Evolutionary conservation across 2,888 invertebrate genomes (phyloP).

Genomic region (Brassicogethes aeneus): DNA sequence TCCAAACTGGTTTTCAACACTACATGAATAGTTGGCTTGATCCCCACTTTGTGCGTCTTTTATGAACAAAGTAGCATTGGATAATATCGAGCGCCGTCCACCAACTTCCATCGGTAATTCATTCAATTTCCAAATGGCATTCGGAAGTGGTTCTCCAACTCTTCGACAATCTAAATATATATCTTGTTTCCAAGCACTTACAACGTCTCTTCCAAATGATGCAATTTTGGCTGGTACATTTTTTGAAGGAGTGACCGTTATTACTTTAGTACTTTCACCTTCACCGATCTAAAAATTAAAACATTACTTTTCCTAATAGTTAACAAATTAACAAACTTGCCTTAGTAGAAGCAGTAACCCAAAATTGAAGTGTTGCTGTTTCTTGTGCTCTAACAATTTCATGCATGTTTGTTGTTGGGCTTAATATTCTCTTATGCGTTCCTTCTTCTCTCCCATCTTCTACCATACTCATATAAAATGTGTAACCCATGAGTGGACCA

Average conservation of each 20-base stretch:
- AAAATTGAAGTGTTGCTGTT: conserved; percentile 65
- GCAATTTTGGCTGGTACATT: conserved; percentile 83
- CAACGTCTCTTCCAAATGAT: conserved; percentile 71
- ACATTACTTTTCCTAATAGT: too few species aligned
- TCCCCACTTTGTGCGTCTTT: conserved; percentile 72
- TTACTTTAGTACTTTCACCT: conserved; percentile 70
- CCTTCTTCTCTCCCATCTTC: conserved; percentile 72
- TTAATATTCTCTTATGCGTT: conserved; percentile 64
- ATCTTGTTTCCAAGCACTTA: conserved; percentile 82
- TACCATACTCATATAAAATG: conserved; percentile 72
- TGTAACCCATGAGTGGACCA: conserved; percentile 75
- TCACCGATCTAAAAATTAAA: conserved; percentile 52
- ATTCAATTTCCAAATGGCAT: conserved; percentile 71
- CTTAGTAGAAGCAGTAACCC: conserved; percentile 69
- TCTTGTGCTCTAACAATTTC: conserved; percentile 64
- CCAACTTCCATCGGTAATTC: conserved; percentile 65
- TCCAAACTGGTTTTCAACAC: conserved; percentile 76
- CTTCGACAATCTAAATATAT: conserved; percentile 74
- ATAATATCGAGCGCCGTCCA: conserved; percentile 54
- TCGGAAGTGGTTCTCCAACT: conserved; percentile 73
- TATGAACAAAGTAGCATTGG: conserved; percentile 66
- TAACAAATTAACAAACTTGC: too few species aligned
- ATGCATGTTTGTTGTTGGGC: conserved; percentile 59
- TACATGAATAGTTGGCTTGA: conserved; percentile 84
- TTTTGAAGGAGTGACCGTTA: conserved; percentile 65